phyloP scores from a whole-genome alignment of 2,113 vertebrate genomes.

The Echinops telfairi region DNA sequence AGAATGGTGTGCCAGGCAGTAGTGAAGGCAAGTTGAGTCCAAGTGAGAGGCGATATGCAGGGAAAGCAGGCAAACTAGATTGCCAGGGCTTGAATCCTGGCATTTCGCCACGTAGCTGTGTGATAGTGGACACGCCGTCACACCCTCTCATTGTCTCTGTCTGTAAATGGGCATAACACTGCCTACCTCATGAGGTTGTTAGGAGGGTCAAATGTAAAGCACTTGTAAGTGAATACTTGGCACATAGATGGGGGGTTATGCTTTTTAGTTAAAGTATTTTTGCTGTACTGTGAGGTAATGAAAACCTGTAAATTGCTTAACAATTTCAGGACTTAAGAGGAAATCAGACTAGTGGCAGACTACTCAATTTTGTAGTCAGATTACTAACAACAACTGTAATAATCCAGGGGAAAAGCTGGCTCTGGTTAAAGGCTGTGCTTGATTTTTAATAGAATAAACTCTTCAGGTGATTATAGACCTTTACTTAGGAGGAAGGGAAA shows the following conservation, averaged over 20 bases:
- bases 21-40: not conserved
- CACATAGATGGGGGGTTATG: not conserved
- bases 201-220: not conserved
- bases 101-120: not conserved
- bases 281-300: not conserved
- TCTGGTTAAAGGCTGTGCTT: conserved; percentile 37
- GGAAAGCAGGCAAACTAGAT: not conserved
- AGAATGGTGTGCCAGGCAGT: not conserved
- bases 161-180: not conserved
- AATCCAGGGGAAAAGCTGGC: not conserved
- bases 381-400: not conserved
- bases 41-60: not conserved
- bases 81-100: not conserved
- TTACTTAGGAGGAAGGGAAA: not conserved
- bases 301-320: conserved; percentile 46
- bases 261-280: conserved; percentile 25
- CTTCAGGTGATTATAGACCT: not conserved
- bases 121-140: not conserved
- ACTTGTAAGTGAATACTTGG: not conserved
- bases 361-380: conserved; percentile 49
- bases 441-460: conserved; percentile 38
- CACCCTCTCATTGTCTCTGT: not conserved
- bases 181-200: not conserved
- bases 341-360: conserved; percentile 5
- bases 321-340: conserved; percentile 21